Evolutionary conservation across 2,113 vertebrate species (phyloP), one percentile per base, ranked within the genome.

Genomic region (Ciconia maguari): DNA sequence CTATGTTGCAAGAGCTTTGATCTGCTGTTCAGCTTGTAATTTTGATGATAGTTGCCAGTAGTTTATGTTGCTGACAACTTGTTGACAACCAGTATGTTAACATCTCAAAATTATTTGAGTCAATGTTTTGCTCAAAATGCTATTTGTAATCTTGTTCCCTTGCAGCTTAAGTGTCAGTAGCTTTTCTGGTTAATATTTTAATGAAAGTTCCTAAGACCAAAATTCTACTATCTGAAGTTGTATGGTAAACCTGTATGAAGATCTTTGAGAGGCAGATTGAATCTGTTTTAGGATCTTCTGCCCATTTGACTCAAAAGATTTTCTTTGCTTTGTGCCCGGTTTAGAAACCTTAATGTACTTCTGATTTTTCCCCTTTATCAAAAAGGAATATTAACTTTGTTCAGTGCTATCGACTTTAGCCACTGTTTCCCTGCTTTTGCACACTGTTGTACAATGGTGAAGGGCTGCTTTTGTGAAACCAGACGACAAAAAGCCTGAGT

Each of bases 1-100:
- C 42, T 55, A 51, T 74, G 69, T 77, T 69, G 16, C 66, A 69
- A 62, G 72, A 91, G 38, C 36, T 94, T 90, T 69, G 38, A 80
- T 93, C 62, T 65, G 25, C 70, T 82, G 49, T 87, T 92, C 62
- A 62, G 66, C 60, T 87, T 82, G 36, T 91, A 77, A 66, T 90
- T 82, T 76, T 70, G 51, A 27, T 72, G 52, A 10, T 48, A 48
- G 54, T 54, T 97, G 91, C 87, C 71, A 95, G 84, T 54, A 91
- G 89, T 95, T 91, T 82, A 46, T 86, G 51, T 76, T 94, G 27
- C 42, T 96, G 94, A 72, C 87, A 94, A 66, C 78, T 87, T 94
- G 95, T 57, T 91, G 77, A 92, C 84, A 93, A 21, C 29, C 46
- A 89, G 32, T 93, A 38, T 90, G 69, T 94, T 94, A 87, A 91